Evolutionary conservation across 1,140 invertebrate species (phyloP).

Genomic region (Melanaphis sacchari): DNA sequence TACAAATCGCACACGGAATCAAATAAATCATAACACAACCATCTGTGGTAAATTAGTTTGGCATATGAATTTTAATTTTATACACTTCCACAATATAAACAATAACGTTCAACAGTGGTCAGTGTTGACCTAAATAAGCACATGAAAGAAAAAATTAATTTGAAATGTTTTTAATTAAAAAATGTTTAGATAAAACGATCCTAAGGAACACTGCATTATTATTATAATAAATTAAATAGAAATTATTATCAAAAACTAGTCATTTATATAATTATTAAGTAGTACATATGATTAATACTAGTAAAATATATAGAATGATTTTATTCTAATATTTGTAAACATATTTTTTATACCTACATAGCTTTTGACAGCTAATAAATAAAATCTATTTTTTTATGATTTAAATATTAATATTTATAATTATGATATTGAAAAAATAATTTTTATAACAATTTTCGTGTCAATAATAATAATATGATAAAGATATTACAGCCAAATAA

Average conservation of each 20-base stretch:
- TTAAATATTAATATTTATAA: neutral
- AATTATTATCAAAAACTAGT: neutral
- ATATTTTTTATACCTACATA: neutral
- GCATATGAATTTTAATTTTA: neutral
- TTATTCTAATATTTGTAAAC: neutral
- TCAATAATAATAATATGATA: neutral
- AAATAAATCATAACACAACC: constrained; percentile 20
- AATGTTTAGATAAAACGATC: neutral
- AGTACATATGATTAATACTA: neutral
- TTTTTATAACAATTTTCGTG: neutral
- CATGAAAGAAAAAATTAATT: neutral
- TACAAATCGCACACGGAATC: neutral
- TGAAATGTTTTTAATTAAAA: neutral
- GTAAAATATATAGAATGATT: neutral
- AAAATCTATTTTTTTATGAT: neutral
- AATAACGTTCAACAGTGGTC: neutral
- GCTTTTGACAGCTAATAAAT: neutral
- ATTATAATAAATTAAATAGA: neutral
- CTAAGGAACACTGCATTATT: neutral
- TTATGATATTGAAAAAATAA: neutral
- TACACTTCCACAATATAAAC: neutral
- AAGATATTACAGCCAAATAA: neutral
- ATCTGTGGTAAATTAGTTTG: neutral
- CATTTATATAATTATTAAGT: neutral
- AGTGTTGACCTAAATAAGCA: neutral